Evolutionary conservation across 2,888 invertebrate species (phyloP).

Genomic region (Eristalinus aeneus): DNA sequence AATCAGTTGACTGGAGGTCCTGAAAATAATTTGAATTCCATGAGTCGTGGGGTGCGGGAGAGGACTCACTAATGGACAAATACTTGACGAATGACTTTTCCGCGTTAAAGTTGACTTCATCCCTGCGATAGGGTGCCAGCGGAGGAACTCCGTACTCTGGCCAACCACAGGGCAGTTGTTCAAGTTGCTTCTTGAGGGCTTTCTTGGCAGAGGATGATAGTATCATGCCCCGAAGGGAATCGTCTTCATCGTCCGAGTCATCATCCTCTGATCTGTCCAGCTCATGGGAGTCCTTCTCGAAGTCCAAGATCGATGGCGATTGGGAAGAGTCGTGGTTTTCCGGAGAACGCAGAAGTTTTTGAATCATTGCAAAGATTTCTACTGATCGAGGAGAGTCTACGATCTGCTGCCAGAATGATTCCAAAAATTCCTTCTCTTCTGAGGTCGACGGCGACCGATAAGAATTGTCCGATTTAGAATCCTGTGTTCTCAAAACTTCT

Average conservation of each 20-base stretch:
- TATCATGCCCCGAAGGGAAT: slow-evolving; percentile 73
- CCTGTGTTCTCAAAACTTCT: no score
- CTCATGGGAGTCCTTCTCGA: neutral
- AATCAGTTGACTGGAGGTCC: slow-evolving; percentile 31
- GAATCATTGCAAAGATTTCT: no score
- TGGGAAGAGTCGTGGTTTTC: no score
- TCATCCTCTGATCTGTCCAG: neutral
- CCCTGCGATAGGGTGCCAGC: slow-evolving; percentile 73
- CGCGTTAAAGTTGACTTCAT: slow-evolving; percentile 2
- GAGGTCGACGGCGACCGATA: no score
- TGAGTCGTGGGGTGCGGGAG: neutral
- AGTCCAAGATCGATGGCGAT: neutral
- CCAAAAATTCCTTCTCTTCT: no score
- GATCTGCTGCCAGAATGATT: no score
- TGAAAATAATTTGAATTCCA: neutral
- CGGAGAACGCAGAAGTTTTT: no score
- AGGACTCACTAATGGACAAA: neutral
- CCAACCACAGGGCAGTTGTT: slow-evolving; percentile 74
- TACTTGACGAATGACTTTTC: slow-evolving; percentile 47
- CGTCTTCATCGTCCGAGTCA: neutral
- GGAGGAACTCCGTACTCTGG: slow-evolving; percentile 75
- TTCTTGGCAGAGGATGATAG: slow-evolving; percentile 76
- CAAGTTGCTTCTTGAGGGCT: slow-evolving; percentile 68
- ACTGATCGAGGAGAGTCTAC: no score
- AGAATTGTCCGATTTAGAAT: no score